Conservation (phyloP, 2,113 vertebrate genomes). For the Pithys albifrons region DNA sequence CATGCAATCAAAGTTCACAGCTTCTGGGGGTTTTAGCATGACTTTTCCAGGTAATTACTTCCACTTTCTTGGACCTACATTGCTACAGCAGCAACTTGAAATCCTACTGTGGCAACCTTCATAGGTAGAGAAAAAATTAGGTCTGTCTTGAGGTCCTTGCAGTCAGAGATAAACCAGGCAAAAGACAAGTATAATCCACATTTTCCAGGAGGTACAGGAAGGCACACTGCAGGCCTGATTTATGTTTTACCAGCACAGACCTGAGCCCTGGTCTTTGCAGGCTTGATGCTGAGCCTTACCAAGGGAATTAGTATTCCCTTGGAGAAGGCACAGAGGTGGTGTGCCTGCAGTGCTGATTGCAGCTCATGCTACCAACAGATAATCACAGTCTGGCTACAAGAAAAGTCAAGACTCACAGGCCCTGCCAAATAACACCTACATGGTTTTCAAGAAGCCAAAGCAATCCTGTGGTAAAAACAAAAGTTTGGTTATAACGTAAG, state of each 20-base stretch:
- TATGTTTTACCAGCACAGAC: neutral
- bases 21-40: neutral
- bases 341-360: neutral
- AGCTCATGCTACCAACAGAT: neutral
- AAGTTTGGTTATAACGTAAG: neutral
- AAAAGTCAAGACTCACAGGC: neutral
- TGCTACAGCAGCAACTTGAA: neutral
- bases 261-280: neutral
- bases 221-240: neutral
- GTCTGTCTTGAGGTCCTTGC: neutral
- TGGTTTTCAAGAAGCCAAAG: neutral
- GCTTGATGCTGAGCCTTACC: neutral
- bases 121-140: neutral
- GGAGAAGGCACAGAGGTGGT: neutral
- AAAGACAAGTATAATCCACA: neutral
- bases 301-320: neutral
- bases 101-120: neutral
- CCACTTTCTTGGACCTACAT: neutral
- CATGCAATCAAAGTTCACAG: neutral
- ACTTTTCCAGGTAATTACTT: neutral
- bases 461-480: neutral
- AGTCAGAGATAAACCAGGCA: neutral
- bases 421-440: neutral
- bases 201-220: neutral
- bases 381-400: neutral